Conservation (phyloP, 2,888 invertebrate genomes). For the Rotaria sp. region DNA sequence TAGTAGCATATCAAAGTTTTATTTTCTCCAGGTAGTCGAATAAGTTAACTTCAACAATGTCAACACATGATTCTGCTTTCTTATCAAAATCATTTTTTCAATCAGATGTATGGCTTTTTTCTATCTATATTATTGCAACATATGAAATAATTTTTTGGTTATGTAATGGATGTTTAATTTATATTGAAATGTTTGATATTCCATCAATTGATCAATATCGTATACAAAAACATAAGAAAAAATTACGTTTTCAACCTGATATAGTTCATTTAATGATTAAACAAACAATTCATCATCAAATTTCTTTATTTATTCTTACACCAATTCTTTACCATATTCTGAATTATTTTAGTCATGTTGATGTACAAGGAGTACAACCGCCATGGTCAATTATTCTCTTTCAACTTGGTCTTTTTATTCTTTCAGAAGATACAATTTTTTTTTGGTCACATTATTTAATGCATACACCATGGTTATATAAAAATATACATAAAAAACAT, state of each 20-base stretch:
- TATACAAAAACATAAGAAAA: conserved; percentile 9
- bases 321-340: background rate
- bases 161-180: background rate
- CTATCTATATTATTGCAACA: background rate
- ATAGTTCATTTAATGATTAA: background rate
- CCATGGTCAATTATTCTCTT: background rate
- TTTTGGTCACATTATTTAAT: background rate
- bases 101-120: background rate
- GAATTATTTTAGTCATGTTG: background rate
- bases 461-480: background rate
- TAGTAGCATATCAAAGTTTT: background rate
- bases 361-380: background rate
- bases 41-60: background rate
- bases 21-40: background rate
- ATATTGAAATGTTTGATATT: background rate
- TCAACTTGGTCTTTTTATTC: background rate
- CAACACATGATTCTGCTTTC: background rate
- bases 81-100: background rate
- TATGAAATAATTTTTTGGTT: background rate
- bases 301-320: background rate
- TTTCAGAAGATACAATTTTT: background rate
- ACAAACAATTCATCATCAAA: background rate
- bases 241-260: background rate
- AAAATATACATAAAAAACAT: background rate
- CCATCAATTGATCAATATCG: background rate